These are phyloP conservation scores for Ypsolopha sequella DNA, from an alignment of 2,888 invertebrate species.

Conservation along the genomic window DNA sequence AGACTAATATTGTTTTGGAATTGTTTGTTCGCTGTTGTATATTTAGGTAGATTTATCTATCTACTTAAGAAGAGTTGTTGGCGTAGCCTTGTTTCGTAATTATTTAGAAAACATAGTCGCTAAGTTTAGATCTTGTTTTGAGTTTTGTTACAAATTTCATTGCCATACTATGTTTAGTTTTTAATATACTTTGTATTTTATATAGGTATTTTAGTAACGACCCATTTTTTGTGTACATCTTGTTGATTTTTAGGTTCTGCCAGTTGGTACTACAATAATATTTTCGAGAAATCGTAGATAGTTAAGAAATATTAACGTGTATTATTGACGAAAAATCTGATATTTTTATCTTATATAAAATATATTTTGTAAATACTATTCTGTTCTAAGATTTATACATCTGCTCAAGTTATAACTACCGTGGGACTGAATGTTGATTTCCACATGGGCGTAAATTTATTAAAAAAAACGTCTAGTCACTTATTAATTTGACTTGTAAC, in stretches of 20 bases:
- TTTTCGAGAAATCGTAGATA: constrained; percentile 28
- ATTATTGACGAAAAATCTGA: constrained; percentile 31
- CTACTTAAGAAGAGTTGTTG: background rate
- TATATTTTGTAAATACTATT: constrained; percentile 64
- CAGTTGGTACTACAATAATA: constrained; percentile 5
- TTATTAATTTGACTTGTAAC: constrained; percentile 23
- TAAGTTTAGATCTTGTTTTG: background rate
- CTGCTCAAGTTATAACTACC: constrained; percentile 65
- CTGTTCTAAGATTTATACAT: constrained; percentile 61
- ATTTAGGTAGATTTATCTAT: constrained; percentile 14
- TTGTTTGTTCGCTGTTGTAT: constrained; percentile 61
- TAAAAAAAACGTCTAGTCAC: constrained; percentile 28
- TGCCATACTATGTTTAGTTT: constrained; percentile 1
- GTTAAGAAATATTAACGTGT: constrained; percentile 53
- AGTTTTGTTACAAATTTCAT: background rate
- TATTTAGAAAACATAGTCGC: too few species aligned
- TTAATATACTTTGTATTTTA: background rate
- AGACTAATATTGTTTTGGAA: constrained; percentile 45
- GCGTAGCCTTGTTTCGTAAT: too few species aligned
- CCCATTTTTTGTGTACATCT: background rate
- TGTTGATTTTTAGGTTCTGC: constrained; percentile 25
- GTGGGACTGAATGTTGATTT: constrained; percentile 37
- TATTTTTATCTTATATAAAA: constrained; percentile 48
- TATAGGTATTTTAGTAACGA: background rate
- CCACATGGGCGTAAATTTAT: constrained; percentile 6